These are phyloP conservation scores for Agriopis marginaria DNA, from an alignment of 2,888 invertebrate species.

Conservation along the genomic window DNA sequence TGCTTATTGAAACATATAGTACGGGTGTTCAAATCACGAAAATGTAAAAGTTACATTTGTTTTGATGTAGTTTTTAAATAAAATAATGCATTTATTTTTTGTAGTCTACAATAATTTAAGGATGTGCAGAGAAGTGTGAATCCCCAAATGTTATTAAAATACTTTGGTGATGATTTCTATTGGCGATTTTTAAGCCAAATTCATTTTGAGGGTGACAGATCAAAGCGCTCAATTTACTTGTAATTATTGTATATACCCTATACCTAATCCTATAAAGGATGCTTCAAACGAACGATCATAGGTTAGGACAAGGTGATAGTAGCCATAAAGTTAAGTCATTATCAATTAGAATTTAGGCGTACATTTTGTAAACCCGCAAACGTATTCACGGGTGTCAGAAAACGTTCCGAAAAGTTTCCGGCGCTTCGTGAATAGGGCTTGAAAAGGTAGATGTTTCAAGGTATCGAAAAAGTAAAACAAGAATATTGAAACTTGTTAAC, in stretches of 20 bases:
- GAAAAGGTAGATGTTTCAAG: slow-evolving; percentile 15
- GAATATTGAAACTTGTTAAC: slow-evolving; percentile 20
- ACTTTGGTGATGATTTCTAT: slow-evolving; percentile 2
- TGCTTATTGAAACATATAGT: neutral
- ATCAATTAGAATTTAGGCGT: slow-evolving; percentile 49
- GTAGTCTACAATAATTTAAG: neutral
- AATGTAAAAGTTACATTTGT: no score
- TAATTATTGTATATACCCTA: slow-evolving; percentile 80
- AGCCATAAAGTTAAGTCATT: slow-evolving; percentile 71
- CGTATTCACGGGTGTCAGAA: neutral
- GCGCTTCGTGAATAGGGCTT: slow-evolving; percentile 2
- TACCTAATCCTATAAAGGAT: slow-evolving; percentile 60
- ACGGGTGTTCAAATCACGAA: neutral
- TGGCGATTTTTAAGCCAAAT: slow-evolving; percentile 33
- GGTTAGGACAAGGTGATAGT: slow-evolving; percentile 84
- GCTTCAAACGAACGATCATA: slow-evolving; percentile 77
- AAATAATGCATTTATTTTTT: neutral
- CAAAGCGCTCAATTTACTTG: slow-evolving; percentile 75
- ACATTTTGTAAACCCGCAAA: slow-evolving; percentile 23
- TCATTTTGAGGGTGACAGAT: slow-evolving; percentile 51
- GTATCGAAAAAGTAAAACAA: slow-evolving; percentile 21
- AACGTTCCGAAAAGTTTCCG: neutral
- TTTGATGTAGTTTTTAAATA: neutral
- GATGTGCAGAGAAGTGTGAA: neutral
- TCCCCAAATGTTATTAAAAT: neutral